phyloP scores from a whole-genome alignment of 1,140 invertebrate species.

The Drosophila sp. region DNA sequence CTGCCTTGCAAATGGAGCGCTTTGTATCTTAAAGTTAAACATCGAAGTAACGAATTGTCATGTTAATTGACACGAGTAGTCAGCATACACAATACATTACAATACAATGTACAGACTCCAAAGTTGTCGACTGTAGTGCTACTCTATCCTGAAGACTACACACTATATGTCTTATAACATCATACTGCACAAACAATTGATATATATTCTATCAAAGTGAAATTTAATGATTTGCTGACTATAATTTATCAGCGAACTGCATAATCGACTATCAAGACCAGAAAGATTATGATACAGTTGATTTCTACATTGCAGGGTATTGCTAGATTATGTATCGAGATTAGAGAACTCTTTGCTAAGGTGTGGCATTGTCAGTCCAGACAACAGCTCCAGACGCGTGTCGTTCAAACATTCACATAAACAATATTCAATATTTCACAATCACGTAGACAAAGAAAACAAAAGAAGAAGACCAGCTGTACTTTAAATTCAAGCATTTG shows the following conservation, averaged over 20 bases:
- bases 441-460: slow-evolving; percentile 48
- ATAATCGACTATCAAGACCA: too few species aligned
- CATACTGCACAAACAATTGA: too few species aligned
- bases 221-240: too few species aligned
- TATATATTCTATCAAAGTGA: too few species aligned
- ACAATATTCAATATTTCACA: slow-evolving; percentile 50
- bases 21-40: slow-evolving; percentile 41
- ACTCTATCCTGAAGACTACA: background rate
- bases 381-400: slow-evolving; percentile 23
- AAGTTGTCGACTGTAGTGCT: background rate
- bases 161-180: too few species aligned
- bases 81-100: background rate
- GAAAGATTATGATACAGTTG: too few species aligned
- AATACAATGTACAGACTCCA: background rate
- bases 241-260: background rate
- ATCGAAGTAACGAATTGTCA: slow-evolving; percentile 49
- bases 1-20: slow-evolving; percentile 43
- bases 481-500: slow-evolving; percentile 24
- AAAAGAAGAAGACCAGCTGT: slow-evolving; percentile 30
- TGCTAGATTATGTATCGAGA: slow-evolving; percentile 16
- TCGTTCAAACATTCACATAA: slow-evolving; percentile 17
- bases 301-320: slow-evolving; percentile 23
- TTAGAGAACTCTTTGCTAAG: slow-evolving; percentile 24
- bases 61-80: slow-evolving; percentile 53
- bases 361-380: slow-evolving; percentile 49